Evolutionary conservation across 2,113 vertebrate genomes (phyloP).

Genomic region (Anguilla rostrata): DNA sequence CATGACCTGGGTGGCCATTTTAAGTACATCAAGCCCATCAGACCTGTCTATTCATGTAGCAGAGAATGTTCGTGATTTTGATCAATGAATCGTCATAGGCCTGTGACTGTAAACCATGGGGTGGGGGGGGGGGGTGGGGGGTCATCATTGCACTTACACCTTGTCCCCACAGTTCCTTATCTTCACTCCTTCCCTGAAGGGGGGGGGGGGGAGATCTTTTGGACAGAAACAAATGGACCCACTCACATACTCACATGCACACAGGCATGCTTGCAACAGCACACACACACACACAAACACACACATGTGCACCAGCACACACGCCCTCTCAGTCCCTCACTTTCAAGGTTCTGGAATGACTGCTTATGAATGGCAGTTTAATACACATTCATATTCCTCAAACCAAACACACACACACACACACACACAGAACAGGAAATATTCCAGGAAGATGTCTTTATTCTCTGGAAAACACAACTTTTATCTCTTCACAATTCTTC

Average conservation of each 20-base stretch:
- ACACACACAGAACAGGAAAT: neutral
- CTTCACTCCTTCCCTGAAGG: neutral
- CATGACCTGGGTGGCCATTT: neutral
- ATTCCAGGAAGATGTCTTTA: conserved; percentile 53
- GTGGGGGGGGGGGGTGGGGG: neutral
- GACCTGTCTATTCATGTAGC: no score
- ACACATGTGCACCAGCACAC: no score
- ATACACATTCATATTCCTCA: neutral
- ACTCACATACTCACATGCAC: neutral
- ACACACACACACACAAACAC: no score
- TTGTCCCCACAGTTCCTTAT: neutral
- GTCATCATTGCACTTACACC: no score
- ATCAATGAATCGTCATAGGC: neutral
- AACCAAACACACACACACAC: neutral
- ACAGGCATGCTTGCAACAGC: no score
- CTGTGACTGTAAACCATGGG: neutral
- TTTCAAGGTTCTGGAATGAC: no score
- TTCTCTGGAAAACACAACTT: conserved; percentile 61
- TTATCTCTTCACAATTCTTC: conserved; percentile 41
- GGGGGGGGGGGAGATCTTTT: no score
- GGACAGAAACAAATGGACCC: no score
- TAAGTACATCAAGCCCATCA: neutral
- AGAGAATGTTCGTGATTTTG: neutral
- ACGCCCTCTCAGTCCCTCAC: no score
- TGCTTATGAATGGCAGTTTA: no score